Conservation (phyloP, 2,797 vertebrate genomes). For the Chloroceryle inda region DNA sequence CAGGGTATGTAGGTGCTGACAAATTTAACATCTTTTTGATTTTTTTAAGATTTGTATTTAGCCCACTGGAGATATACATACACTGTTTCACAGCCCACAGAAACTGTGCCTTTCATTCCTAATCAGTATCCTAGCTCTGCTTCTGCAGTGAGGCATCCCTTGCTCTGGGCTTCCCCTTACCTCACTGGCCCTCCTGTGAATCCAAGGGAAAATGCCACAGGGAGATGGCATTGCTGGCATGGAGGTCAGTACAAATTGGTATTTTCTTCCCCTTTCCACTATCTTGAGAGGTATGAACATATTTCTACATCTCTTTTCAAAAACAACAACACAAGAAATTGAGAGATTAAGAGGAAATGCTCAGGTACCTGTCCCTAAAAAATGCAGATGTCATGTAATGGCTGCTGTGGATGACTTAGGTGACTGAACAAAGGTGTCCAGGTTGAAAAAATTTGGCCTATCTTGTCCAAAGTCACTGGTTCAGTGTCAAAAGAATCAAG, state of each 20-base stretch:
- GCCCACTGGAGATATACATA: not conserved
- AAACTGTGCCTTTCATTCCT: not conserved
- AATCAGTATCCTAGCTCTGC: not conserved
- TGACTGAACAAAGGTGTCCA: not conserved
- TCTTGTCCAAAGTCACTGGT: not conserved
- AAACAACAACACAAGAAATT: not conserved
- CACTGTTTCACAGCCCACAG: not conserved
- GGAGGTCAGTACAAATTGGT: fast-evolving
- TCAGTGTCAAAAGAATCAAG: conserved; percentile 37
- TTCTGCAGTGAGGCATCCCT: not conserved
- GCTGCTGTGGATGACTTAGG: not conserved
- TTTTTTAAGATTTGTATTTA: not conserved
- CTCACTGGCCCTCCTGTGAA: not conserved
- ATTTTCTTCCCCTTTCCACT: not conserved
- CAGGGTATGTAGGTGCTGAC: not conserved
- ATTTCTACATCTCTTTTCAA: not conserved
- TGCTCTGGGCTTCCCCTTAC: not conserved
- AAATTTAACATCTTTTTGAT: not conserved
- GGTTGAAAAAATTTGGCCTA: not conserved
- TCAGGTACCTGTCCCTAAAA: not conserved
- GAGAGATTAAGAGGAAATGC: not conserved
- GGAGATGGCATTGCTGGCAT: not conserved
- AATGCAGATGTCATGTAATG: not conserved
- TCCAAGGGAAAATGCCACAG: not conserved
- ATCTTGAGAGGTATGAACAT: not conserved